A percentile compares a stretch with the other conserved stretches of the same genome.
Evolutionary conservation across 2,113 vertebrate species (phyloP).

Genomic region (Xerus inauris): DNA sequence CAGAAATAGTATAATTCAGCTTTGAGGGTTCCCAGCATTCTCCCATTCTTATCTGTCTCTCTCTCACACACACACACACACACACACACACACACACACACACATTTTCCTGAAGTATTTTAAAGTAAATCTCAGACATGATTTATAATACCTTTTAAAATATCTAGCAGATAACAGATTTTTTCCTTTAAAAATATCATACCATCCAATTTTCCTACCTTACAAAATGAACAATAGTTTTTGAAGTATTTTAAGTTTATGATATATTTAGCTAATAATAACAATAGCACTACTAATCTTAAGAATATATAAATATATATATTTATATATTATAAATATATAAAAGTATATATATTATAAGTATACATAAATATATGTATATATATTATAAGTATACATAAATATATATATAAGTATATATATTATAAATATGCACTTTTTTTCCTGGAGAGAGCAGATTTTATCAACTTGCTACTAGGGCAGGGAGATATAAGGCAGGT

Average conservation of each 20-base stretch:
- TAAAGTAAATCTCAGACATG: not conserved
- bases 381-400: too few relatives aligned
- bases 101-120: slow-evolving; percentile 8
- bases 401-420: too few relatives aligned
- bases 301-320: too few relatives aligned
- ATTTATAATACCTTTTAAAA: too few relatives aligned
- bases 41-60: not conserved
- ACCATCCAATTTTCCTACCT: not conserved
- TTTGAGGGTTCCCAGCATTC: not conserved
- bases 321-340: too few relatives aligned
- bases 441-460: not conserved
- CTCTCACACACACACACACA: too few relatives aligned
- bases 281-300: not conserved
- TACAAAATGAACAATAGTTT: not conserved
- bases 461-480: not conserved
- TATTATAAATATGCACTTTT: too few relatives aligned
- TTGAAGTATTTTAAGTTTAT: slow-evolving; percentile 11
- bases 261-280: not conserved
- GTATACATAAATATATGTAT: too few relatives aligned
- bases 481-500: not conserved
- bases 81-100: not conserved
- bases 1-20: not conserved
- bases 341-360: too few relatives aligned
- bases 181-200: not conserved
- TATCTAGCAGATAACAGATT: not conserved